Evolutionary conservation across 2,888 invertebrate genomes (phyloP).

Genomic region (Muschampia plurimacula): DNA sequence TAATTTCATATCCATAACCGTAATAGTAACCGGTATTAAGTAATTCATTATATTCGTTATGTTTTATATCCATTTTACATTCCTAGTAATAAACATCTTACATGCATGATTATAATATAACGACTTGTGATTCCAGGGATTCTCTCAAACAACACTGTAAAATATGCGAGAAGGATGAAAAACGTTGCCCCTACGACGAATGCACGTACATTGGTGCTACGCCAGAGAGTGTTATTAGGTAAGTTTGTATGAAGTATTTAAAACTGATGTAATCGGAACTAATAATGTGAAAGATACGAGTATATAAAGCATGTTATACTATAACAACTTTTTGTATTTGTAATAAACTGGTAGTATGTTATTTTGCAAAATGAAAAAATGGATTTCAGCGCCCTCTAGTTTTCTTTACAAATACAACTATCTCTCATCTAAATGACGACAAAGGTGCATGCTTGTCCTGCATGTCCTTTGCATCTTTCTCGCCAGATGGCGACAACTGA

Average conservation of each 20-base stretch:
- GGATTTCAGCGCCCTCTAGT: neutral
- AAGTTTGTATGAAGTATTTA: neutral
- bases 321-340: neutral
- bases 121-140: constrained; percentile 16
- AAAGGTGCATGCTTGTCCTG: neutral
- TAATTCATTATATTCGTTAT: too few species aligned
- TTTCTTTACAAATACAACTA: neutral
- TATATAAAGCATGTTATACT: neutral
- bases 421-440: neutral
- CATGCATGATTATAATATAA: neutral
- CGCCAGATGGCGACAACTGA: neutral
- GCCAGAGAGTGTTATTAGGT: constrained; percentile 31
- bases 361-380: neutral
- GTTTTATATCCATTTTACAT: too few species aligned
- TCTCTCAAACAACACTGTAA: constrained; percentile 18
- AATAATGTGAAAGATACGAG: too few species aligned
- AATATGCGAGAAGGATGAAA: constrained; percentile 22
- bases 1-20: too few species aligned
- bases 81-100: too few species aligned
- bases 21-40: too few species aligned
- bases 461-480: neutral
- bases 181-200: constrained; percentile 27
- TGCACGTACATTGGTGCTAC: constrained; percentile 25
- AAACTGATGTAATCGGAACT: too few species aligned
- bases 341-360: too few species aligned